Conservation (phyloP, 2,888 invertebrate species). For the Timema cristinae region DNA sequence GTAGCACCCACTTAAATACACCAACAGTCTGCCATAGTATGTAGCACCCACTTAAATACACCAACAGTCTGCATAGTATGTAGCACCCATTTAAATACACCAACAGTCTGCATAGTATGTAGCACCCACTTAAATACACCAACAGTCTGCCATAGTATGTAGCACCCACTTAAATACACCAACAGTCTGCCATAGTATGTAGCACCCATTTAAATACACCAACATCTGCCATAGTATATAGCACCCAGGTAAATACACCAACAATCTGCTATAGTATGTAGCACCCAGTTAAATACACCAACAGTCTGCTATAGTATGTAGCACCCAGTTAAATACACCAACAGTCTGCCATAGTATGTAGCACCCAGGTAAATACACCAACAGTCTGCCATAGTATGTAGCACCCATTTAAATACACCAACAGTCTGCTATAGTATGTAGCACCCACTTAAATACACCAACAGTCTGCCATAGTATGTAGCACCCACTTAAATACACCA, state of each 20-base stretch:
- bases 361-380: not conserved
- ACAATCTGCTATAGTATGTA: not conserved
- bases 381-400: not conserved
- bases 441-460: too few relatives aligned
- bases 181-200: not conserved
- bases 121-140: conserved; percentile 50
- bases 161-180: not conserved
- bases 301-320: not conserved
- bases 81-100: too few relatives aligned
- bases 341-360: not conserved
- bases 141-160: not conserved
- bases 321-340: conserved; percentile 41
- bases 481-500: too few relatives aligned
- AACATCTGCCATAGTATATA: not conserved
- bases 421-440: not conserved
- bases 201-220: conserved; percentile 40
- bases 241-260: not conserved
- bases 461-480: too few relatives aligned
- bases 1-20: too few relatives aligned
- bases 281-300: not conserved
- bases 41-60: too few relatives aligned
- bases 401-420: not conserved
- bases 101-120: conserved; percentile 45
- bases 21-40: too few relatives aligned
- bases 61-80: too few relatives aligned